A percentile compares a stretch with the other conserved stretches of the same genome.
phyloP scores from a whole-genome alignment of 2,888 invertebrate genomes.

The Drosophila mimetica region DNA sequence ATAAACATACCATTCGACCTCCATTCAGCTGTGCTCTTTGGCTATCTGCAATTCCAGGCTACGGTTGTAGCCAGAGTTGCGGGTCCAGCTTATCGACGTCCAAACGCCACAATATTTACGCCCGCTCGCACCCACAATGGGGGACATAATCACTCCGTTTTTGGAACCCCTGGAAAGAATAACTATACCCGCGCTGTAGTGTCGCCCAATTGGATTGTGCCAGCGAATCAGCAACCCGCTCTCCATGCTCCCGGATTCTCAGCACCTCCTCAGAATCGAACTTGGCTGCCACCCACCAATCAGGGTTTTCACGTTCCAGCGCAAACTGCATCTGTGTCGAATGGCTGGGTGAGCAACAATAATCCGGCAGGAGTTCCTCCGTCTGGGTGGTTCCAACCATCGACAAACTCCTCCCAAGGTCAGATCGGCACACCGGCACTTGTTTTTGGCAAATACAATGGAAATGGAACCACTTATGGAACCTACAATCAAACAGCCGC shows the following conservation, averaged over 20 bases:
- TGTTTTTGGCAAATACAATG: neutral
- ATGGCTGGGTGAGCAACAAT: conserved; percentile 3
- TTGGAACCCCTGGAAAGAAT: conserved; percentile 5
- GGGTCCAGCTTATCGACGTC: conserved; percentile 6
- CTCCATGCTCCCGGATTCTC: neutral
- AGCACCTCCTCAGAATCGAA: neutral
- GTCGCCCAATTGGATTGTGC: neutral
- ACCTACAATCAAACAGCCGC: conserved; percentile 1
- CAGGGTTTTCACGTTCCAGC: neutral
- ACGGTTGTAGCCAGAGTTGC: conserved; percentile 19
- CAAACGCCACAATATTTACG: conserved; percentile 40
- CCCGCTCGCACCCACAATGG: conserved; percentile 40
- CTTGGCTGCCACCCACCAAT: too few relatives aligned
- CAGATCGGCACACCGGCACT: neutral
- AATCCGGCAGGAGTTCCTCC: neutral
- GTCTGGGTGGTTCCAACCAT: neutral
- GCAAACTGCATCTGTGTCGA: neutral
- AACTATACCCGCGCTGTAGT: neutral
- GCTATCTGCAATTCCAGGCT: conserved; percentile 33
- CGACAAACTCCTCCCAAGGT: neutral
- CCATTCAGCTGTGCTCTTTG: conserved; percentile 46
- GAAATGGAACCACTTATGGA: conserved; percentile 3
- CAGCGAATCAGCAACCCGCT: neutral
- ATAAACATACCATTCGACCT: neutral
- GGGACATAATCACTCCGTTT: conserved; percentile 11